A percentile compares a stretch with the other conserved stretches of the same genome.
phyloP scores from a whole-genome alignment of 2,113 vertebrate species.

The Aleadryas rufinucha region DNA sequence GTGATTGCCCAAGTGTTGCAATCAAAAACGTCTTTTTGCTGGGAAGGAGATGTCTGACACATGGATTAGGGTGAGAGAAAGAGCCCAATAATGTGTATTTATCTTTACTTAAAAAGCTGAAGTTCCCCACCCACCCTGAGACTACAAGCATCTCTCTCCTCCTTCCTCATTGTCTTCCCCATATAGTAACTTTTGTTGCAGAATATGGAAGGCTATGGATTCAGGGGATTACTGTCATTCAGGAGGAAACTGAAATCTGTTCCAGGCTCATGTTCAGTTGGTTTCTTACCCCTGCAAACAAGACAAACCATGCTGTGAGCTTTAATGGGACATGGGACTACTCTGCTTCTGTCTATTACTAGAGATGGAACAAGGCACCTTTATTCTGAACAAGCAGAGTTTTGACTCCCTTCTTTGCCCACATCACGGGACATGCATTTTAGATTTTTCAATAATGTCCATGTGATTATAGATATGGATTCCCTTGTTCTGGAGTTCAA shows the following conservation, averaged over 20 bases:
- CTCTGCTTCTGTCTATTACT: background rate
- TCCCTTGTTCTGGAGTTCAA: background rate
- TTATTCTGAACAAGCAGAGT: background rate
- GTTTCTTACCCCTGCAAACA: constrained; percentile 71
- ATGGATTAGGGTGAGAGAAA: background rate
- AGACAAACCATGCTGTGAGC: background rate
- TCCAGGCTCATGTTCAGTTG: constrained; percentile 78
- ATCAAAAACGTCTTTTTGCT: background rate
- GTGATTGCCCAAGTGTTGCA: background rate
- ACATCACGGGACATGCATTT: background rate
- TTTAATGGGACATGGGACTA: background rate
- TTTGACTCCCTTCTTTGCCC: background rate
- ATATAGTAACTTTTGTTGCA: background rate
- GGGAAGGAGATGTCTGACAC: background rate
- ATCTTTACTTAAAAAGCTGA: background rate
- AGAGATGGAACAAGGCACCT: background rate
- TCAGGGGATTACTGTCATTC: background rate
- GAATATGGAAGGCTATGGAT: constrained; percentile 9
- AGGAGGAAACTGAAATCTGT: constrained; percentile 85
- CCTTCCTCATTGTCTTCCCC: background rate
- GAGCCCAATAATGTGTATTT: background rate
- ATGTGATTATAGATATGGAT: background rate
- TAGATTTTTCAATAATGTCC: background rate
- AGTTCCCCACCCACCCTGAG: background rate
- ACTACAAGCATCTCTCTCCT: background rate